Conservation (phyloP, 2,888 invertebrate species). For the Brachyopa scutellaris region DNA sequence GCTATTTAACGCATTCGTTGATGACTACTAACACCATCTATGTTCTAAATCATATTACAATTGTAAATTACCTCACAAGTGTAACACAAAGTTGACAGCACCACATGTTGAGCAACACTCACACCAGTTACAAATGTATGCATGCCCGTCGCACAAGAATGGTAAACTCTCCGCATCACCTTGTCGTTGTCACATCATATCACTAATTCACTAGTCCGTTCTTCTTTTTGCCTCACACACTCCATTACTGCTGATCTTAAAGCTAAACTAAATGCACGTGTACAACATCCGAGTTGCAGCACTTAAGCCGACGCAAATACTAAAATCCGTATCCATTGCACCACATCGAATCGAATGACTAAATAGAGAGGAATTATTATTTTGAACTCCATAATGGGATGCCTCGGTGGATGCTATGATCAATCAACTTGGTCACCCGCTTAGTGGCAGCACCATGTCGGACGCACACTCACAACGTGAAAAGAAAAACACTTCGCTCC, state of each 20-base stretch:
- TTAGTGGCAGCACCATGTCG: constrained; percentile 47
- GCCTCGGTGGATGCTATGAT: constrained; percentile 52
- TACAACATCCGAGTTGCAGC: constrained; percentile 10
- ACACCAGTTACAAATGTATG: constrained; percentile 21
- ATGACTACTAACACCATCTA: no score
- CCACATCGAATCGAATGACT: constrained; percentile 30
- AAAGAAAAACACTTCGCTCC: constrained; percentile 27
- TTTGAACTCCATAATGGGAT: constrained; percentile 49
- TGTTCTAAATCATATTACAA: no score
- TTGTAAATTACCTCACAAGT: background rate
- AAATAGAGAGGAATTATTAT: constrained; percentile 56
- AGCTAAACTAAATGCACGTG: constrained; percentile 26
- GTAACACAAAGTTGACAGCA: background rate
- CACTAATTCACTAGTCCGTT: constrained; percentile 4
- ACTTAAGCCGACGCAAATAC: background rate
- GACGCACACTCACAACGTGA: constrained; percentile 7
- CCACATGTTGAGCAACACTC: constrained; percentile 1
- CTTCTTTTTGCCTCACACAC: constrained; percentile 3
- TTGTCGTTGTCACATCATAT: constrained; percentile 47
- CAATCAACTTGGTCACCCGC: constrained; percentile 57
- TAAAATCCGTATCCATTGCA: constrained; percentile 19
- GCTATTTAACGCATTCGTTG: no score
- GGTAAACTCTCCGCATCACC: background rate
- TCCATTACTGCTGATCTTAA: background rate
- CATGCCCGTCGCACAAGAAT: background rate